Percentiles rank a stretch among this genome's conserved stretches.
Evolutionary conservation across 2,888 invertebrate species (phyloP).

Genomic region (Cosmopolites sordidus): DNA sequence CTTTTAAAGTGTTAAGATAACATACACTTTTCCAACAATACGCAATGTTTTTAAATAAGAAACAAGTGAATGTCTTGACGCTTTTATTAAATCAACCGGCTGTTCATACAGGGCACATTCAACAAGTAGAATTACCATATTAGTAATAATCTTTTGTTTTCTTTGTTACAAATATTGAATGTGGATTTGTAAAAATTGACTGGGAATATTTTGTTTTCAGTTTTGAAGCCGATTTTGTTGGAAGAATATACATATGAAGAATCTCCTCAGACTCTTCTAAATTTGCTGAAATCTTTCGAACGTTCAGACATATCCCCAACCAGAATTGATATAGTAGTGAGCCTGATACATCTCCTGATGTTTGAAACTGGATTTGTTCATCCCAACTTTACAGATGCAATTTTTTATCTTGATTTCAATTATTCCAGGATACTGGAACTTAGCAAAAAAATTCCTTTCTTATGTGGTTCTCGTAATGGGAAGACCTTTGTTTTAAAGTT

Average conservation of each 20-base stretch:
- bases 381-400: conserved; percentile 28
- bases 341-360: conserved; percentile 44
- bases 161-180: too few relatives aligned
- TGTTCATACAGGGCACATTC: conserved; percentile 25
- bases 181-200: too few relatives aligned
- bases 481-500: conserved; percentile 35
- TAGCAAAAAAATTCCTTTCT: conserved; percentile 33
- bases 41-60: too few relatives aligned
- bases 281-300: conserved; percentile 35
- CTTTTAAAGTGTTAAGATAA: too few relatives aligned
- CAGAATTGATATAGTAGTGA: conserved; percentile 40
- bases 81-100: conserved; percentile 32
- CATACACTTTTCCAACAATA: too few relatives aligned
- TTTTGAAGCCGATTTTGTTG: conserved; percentile 41
- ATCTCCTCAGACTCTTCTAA: conserved; percentile 38
- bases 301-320: conserved; percentile 16
- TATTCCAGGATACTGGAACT: conserved; percentile 34
- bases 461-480: conserved; percentile 33
- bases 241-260: conserved; percentile 39
- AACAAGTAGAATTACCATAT: too few relatives aligned
- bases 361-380: conserved; percentile 45
- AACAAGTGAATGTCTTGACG: too few relatives aligned
- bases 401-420: conserved; percentile 34
- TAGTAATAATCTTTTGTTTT: too few relatives aligned
- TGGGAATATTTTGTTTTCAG: conserved; percentile 36